Evolutionary conservation across 2,888 invertebrate genomes (phyloP).

Genomic region (Microplitis manilae): DNA sequence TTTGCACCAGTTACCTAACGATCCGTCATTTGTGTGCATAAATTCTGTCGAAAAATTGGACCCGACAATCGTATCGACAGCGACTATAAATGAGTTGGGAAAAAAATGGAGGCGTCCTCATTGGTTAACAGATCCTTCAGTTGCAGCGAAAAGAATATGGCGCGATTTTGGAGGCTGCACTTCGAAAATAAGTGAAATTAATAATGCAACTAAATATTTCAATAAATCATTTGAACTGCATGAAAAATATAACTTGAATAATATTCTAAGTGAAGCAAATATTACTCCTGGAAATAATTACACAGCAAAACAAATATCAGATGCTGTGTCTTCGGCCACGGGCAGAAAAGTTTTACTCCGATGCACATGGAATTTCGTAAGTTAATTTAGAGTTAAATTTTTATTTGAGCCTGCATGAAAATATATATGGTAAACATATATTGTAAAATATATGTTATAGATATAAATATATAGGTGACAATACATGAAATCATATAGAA

Average conservation of each 20-base stretch:
- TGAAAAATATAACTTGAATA: neutral
- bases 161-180: neutral
- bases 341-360: neutral
- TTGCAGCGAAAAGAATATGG: neutral
- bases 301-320: neutral
- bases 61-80: neutral
- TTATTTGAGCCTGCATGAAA: too few relatives aligned
- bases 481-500: too few relatives aligned
- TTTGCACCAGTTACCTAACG: neutral
- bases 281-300: neutral
- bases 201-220: neutral
- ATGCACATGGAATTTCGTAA: neutral
- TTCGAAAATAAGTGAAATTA: neutral
- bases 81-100: neutral
- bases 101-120: neutral
- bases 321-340: neutral
- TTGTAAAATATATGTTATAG: too few relatives aligned
- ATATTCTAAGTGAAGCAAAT: neutral
- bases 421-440: too few relatives aligned
- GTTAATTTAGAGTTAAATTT: neutral
- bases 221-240: neutral
- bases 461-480: too few relatives aligned
- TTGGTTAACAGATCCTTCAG: neutral
- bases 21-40: neutral
- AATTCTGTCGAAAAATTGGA: neutral